Percentiles rank a stretch among this genome's conserved stretches.
Conservation (phyloP, 2,888 invertebrate genomes). For the Dicyrtoma fusca region DNA sequence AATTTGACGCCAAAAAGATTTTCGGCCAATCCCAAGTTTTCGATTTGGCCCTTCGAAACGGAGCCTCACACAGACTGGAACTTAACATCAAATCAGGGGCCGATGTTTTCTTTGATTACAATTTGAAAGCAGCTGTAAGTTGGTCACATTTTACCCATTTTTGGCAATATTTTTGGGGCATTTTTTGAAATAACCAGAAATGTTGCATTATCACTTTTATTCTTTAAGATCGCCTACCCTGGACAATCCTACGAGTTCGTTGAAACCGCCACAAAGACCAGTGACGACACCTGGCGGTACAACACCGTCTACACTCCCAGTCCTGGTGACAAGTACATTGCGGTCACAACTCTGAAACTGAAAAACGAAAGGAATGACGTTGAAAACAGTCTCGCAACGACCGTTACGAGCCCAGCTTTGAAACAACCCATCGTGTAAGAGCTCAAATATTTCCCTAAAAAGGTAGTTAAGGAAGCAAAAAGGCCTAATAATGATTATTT, state of each 20-base stretch:
- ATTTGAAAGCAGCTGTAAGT: constrained; percentile 34
- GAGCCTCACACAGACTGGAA: background rate
- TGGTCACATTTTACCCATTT: background rate
- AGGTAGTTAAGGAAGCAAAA: too few relatives aligned
- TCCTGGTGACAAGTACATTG: constrained; percentile 49
- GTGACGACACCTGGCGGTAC: constrained; percentile 42
- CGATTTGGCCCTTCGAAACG: constrained; percentile 14
- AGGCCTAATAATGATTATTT: background rate
- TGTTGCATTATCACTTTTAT: background rate
- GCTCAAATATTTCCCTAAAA: background rate
- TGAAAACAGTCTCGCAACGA: constrained; percentile 41
- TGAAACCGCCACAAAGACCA: constrained; percentile 44
- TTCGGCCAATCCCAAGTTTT: constrained; percentile 25
- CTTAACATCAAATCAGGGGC: constrained; percentile 15
- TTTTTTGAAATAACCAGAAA: background rate
- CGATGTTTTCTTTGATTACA: constrained; percentile 36
- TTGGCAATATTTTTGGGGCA: background rate
- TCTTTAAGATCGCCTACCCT: constrained; percentile 34
- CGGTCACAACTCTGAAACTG: constrained; percentile 41
- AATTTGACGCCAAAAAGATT: constrained; percentile 63
- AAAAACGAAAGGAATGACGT: constrained; percentile 43
- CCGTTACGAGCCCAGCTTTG: constrained; percentile 44
- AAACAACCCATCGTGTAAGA: constrained; percentile 47
- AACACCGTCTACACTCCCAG: constrained; percentile 37
- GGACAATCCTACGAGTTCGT: constrained; percentile 49